These are phyloP conservation scores for Limnephilus auricula DNA, from an alignment of 2,888 invertebrate species.

Conservation along the genomic window DNA sequence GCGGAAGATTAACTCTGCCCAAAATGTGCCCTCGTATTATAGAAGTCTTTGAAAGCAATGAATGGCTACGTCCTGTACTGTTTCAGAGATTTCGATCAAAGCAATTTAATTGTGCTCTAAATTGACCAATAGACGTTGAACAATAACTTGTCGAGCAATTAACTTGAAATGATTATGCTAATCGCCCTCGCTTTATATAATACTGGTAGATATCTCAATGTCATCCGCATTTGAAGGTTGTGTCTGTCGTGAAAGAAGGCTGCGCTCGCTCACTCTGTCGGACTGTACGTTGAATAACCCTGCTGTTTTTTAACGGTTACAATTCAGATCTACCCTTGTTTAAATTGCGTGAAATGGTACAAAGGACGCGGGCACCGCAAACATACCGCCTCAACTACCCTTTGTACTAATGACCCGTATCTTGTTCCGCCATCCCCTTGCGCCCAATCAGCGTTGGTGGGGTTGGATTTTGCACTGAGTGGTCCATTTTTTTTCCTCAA, in stretches of 20 bases:
- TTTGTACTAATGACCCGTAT: conserved; percentile 62
- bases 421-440: conserved; percentile 49
- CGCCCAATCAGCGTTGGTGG: conserved; percentile 51
- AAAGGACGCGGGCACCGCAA: conserved; percentile 29
- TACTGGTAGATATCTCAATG: not conserved
- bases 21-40: not conserved
- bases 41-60: not conserved
- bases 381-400: not conserved
- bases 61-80: not conserved
- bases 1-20: not conserved
- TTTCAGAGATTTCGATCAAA: not conserved
- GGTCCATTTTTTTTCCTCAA: conserved; percentile 52
- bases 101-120: not conserved
- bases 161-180: conserved; percentile 2
- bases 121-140: conserved; percentile 2
- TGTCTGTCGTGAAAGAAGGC: conserved; percentile 5
- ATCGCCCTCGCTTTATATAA: not conserved
- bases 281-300: conserved; percentile 6
- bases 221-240: not conserved
- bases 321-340: conserved; percentile 41
- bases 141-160: not conserved
- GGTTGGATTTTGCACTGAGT: conserved; percentile 30
- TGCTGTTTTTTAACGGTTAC: conserved; percentile 2
- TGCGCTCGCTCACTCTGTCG: conserved; percentile 20
- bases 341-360: conserved; percentile 47